Percentiles rank a stretch among this genome's conserved stretches.
These are phyloP conservation scores for Scomber colias DNA, from an alignment of 2,113 vertebrate species.

Conservation along the genomic window DNA sequence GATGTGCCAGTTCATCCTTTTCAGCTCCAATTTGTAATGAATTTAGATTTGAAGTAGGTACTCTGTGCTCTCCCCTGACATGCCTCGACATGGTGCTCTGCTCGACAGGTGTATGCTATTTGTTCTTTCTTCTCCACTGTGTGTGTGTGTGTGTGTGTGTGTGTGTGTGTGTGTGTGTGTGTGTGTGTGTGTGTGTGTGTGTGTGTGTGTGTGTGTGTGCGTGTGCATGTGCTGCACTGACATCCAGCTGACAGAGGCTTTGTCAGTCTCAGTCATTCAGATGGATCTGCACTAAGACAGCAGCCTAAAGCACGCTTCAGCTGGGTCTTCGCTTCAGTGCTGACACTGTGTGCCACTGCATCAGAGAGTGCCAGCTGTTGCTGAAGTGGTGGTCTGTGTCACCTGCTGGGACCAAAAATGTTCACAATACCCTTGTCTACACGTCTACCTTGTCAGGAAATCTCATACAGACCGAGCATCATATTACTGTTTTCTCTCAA, in stretches of 20 bases:
- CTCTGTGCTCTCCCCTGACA: slow-evolving; percentile 8
- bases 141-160: slow-evolving; percentile 8
- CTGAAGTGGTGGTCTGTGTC: slow-evolving; percentile 3
- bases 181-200: slow-evolving; percentile 26
- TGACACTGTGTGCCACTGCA: not conserved
- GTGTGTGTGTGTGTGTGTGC: slow-evolving; percentile 27
- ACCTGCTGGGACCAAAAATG: not conserved
- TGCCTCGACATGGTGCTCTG: slow-evolving; percentile 34
- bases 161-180: slow-evolving; percentile 1
- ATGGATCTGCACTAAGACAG: slow-evolving; percentile 41
- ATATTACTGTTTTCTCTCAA: slow-evolving; percentile 17
- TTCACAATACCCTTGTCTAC: slow-evolving; percentile 19
- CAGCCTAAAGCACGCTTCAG: slow-evolving; percentile 47
- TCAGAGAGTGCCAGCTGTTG: not conserved
- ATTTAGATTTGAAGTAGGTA: slow-evolving; percentile 45
- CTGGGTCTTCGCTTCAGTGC: slow-evolving; percentile 25
- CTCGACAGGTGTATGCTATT: slow-evolving; percentile 56
- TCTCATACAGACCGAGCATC: slow-evolving; percentile 1
- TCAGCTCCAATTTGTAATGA: slow-evolving; percentile 48
- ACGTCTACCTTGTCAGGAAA: not conserved
- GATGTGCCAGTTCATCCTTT: slow-evolving; percentile 51
- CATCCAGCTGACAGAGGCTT: slow-evolving; percentile 55
- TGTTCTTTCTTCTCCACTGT: slow-evolving; percentile 56
- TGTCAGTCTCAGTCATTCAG: slow-evolving; percentile 66
- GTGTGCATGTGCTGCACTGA: slow-evolving; percentile 21